A percentile compares a stretch with the other conserved stretches of the same genome.
These are phyloP conservation scores for Thinocorus orbignyianus DNA, from an alignment of 2,113 vertebrate species.

Conservation along the genomic window DNA sequence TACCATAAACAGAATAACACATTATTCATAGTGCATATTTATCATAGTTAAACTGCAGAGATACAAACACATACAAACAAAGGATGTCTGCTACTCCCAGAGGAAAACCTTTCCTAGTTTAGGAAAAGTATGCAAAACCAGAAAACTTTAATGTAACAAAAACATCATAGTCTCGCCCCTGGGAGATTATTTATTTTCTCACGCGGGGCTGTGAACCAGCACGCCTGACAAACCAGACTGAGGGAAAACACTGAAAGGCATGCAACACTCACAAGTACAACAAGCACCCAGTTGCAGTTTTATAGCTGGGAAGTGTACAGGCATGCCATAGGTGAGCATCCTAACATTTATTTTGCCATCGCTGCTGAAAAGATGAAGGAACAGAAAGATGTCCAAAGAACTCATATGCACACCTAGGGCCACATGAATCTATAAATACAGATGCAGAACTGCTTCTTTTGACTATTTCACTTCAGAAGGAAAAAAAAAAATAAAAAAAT, in stretches of 20 bases:
- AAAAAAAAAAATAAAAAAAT: background rate
- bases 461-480: background rate
- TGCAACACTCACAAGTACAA: rapidly evolving
- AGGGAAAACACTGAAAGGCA: background rate
- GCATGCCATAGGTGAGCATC: background rate
- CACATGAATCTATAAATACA: background rate
- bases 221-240: background rate
- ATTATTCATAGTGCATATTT: background rate
- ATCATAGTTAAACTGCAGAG: background rate
- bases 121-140: background rate
- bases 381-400: background rate
- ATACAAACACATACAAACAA: background rate
- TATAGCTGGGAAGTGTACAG: background rate
- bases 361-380: background rate
- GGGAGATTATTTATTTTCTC: background rate
- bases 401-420: background rate
- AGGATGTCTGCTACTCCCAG: background rate
- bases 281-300: background rate
- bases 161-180: background rate
- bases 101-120: background rate
- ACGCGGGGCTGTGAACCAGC: background rate
- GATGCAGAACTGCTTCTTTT: background rate
- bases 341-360: background rate
- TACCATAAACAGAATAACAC: background rate
- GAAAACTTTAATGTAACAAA: background rate